A percentile compares a stretch with the other conserved stretches of the same genome.
These are phyloP conservation scores for Chironex yamaguchii DNA, from an alignment of 30 jellyfish, hydroid and myxozoan species.

Conservation along the genomic window DNA sequence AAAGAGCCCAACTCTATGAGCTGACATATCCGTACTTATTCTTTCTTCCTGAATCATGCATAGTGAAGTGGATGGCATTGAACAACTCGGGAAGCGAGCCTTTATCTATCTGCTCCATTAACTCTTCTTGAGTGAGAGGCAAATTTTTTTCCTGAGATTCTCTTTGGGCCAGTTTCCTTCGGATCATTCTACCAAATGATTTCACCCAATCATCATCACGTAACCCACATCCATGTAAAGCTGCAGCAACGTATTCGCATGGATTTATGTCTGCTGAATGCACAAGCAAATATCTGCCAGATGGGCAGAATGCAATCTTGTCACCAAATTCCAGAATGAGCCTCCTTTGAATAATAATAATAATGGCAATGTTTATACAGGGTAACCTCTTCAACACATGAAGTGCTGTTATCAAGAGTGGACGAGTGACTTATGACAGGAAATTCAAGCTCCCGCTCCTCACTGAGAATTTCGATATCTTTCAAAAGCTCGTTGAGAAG, in stretches of 20 bases:
- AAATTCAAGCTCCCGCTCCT: neutral
- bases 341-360: no score
- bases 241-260: conserved; percentile 12
- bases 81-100: no score
- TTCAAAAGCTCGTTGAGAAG: conserved; percentile 11
- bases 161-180: neutral
- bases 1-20: no score
- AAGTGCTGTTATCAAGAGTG: conserved; percentile 22
- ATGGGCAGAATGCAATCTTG: conserved; percentile 18
- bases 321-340: conserved; percentile 1
- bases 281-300: conserved; percentile 14
- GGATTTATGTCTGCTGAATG: conserved; percentile 25
- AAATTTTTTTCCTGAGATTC: neutral
- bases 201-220: conserved; percentile 1
- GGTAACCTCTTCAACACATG: no score
- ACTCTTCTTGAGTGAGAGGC: conserved; percentile 11
- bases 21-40: no score
- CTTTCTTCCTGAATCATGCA: no score
- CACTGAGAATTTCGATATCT: neutral
- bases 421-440: conserved; percentile 12
- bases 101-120: no score
- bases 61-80: neutral
- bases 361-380: no score
- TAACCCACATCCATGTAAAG: conserved; percentile 17
- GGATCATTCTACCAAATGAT: conserved; percentile 27